Conservation (phyloP, 2,888 invertebrate genomes). For the Athalia circularis region DNA sequence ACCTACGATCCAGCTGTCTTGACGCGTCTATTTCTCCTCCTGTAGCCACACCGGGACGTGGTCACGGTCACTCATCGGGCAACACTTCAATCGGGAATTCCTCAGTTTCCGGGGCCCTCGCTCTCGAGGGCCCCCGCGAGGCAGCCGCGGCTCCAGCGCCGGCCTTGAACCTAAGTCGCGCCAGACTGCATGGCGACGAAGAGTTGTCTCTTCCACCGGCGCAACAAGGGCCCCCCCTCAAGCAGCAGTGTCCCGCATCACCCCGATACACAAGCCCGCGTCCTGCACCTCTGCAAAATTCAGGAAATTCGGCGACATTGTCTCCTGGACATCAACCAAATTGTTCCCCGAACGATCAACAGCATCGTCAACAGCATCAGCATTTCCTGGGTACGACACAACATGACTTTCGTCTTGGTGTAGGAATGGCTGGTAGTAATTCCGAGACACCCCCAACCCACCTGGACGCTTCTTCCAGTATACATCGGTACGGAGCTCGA, state of each 20-base stretch:
- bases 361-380: constrained; percentile 20
- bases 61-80: constrained; percentile 42
- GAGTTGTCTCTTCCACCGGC: constrained; percentile 43
- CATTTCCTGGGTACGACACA: constrained; percentile 5
- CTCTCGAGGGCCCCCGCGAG: constrained; percentile 56
- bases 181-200: constrained; percentile 74
- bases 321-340: constrained; percentile 48
- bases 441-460: constrained; percentile 19
- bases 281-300: constrained; percentile 17
- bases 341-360: constrained; percentile 18
- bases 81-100: constrained; percentile 35
- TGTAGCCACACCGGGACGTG: constrained; percentile 36
- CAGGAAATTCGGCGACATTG: constrained; percentile 44
- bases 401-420: background rate
- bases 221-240: constrained; percentile 40
- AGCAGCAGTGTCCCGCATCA: constrained; percentile 37
- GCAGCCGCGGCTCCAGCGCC: constrained; percentile 66
- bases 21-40: constrained; percentile 61
- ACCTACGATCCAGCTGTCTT: constrained; percentile 84
- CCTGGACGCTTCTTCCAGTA: background rate
- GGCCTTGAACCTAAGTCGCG: constrained; percentile 75
- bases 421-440: background rate
- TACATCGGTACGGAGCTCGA: constrained; percentile 27
- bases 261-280: constrained; percentile 31
- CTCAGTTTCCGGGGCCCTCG: constrained; percentile 53